Conservation (phyloP, 92 coral and sea anemone genomes). For the Umimayanthus kanabou region DNA sequence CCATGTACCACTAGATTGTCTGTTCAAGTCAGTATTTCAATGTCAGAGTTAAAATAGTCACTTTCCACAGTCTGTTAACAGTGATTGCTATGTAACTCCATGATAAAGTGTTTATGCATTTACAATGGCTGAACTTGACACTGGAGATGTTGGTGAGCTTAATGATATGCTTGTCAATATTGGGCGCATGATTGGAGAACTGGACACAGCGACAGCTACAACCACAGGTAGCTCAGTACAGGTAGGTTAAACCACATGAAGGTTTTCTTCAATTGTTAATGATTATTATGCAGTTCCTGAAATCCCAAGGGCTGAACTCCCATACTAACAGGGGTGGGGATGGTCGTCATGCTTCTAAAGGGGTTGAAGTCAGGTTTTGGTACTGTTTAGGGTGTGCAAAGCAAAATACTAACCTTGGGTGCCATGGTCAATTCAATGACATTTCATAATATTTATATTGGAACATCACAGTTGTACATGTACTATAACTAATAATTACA, state of each 20-base stretch:
- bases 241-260: background rate
- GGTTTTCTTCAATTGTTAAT: no score
- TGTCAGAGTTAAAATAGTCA: background rate
- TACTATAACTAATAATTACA: no score
- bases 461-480: no score
- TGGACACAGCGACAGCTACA: slow-evolving; percentile 48
- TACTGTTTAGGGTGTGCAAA: no score
- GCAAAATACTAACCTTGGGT: no score
- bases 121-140: slow-evolving; percentile 5
- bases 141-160: slow-evolving; percentile 51
- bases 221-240: background rate
- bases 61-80: background rate
- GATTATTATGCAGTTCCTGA: no score
- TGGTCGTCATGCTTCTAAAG: no score
- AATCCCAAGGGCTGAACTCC: no score
- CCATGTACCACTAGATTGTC: background rate
- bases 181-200: slow-evolving; percentile 78
- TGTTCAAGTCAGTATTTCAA: background rate
- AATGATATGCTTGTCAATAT: slow-evolving; percentile 56
- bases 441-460: no score
- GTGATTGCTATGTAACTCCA: background rate
- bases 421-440: no score
- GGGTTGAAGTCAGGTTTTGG: no score
- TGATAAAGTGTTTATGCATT: background rate
- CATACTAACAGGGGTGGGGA: no score